phyloP scores from a whole-genome alignment of 2,888 invertebrate genomes.

The Mycogona germanica region DNA sequence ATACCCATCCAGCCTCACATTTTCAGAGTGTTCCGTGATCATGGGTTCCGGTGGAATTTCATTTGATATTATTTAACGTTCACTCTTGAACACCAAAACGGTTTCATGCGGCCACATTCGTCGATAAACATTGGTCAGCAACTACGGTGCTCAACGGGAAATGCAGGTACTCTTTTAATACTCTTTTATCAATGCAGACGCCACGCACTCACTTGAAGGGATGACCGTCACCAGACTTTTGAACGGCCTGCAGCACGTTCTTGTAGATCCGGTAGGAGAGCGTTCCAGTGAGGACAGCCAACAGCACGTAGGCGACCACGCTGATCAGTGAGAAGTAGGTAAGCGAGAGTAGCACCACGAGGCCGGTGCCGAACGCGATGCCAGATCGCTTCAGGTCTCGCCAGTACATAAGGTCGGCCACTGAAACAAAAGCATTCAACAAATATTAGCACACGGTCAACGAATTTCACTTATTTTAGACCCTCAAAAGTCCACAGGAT shows the following conservation, averaged over 20 bases:
- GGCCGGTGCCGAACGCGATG: slow-evolving; percentile 77
- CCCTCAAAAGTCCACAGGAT: not conserved
- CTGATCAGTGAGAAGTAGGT: slow-evolving; percentile 91
- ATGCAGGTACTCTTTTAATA: no score
- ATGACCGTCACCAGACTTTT: slow-evolving; percentile 89
- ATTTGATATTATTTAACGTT: no score
- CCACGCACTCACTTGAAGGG: slow-evolving; percentile 80
- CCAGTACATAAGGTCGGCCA: slow-evolving; percentile 95
- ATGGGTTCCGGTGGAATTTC: no score
- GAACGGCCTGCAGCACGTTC: slow-evolving; percentile 85
- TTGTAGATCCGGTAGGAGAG: slow-evolving; percentile 93
- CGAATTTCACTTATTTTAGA: not conserved
- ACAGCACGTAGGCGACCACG: slow-evolving; percentile 83
- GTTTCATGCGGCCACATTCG: no score
- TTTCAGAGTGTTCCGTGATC: no score
- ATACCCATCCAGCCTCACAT: no score
- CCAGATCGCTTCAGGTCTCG: slow-evolving; percentile 90
- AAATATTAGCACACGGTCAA: not conserved
- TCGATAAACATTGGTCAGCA: no score
- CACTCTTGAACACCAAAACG: no score
- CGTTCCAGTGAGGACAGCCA: slow-evolving; percentile 72
- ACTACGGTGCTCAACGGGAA: no score
- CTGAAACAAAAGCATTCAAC: slow-evolving; percentile 27
- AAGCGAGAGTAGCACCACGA: slow-evolving; percentile 81
- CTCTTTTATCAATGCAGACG: no score